Conservation (phyloP, 2,797 vertebrate species). For the Holocentrus rufus region DNA sequence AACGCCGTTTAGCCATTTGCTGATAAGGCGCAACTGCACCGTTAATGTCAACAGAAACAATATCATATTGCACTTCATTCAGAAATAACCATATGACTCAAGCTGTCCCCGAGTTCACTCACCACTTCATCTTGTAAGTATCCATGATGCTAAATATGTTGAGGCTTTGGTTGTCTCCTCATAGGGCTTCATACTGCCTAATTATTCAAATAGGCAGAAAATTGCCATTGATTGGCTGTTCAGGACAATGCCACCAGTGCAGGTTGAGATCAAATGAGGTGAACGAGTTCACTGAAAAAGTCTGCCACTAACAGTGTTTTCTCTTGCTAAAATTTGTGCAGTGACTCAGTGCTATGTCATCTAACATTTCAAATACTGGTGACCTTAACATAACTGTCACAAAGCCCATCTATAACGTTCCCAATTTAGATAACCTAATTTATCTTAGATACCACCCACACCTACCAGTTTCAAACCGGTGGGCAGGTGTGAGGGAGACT, state of each 20-base stretch:
- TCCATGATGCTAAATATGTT: constrained; percentile 13
- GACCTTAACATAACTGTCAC: constrained; percentile 39
- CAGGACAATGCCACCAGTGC: background rate
- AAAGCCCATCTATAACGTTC: constrained; percentile 53
- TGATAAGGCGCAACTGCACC: background rate
- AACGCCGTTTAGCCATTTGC: background rate
- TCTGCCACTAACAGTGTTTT: background rate
- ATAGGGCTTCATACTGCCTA: background rate
- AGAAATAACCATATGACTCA: constrained; percentile 29
- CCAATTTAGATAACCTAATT: constrained; percentile 70
- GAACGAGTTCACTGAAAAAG: too few relatives aligned
- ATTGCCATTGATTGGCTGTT: too few relatives aligned
- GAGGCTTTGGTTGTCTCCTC: background rate
- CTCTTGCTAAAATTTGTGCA: background rate
- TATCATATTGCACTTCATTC: constrained; percentile 5
- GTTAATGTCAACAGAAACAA: constrained; percentile 4
- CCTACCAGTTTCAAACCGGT: constrained; percentile 71
- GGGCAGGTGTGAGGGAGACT: constrained; percentile 68
- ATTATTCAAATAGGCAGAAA: too few relatives aligned
- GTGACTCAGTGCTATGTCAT: background rate
- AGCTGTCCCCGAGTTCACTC: constrained; percentile 17
- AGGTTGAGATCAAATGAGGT: background rate
- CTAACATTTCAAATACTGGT: constrained; percentile 32
- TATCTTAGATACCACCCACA: constrained; percentile 68
- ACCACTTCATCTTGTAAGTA: constrained; percentile 1